A percentile compares a stretch with the other conserved stretches of the same genome.
These are phyloP conservation scores for Tuberolachnus salignus DNA, from an alignment of 2,888 invertebrate genomes.

Conservation along the genomic window DNA sequence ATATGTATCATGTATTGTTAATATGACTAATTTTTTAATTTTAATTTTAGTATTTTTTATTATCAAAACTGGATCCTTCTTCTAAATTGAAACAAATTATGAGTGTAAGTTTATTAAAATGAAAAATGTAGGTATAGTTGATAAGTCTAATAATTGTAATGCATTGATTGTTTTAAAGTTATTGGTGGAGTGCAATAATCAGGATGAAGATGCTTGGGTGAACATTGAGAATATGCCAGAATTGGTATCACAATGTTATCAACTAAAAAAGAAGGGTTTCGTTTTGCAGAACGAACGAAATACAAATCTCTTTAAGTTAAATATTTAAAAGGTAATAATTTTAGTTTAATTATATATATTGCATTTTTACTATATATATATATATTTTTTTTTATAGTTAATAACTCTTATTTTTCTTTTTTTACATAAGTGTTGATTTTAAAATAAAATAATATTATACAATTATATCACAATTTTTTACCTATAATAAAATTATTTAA, in stretches of 20 bases:
- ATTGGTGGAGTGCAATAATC: conserved; percentile 28
- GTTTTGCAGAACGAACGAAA: conserved; percentile 43
- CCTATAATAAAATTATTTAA: no score
- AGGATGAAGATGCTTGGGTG: conserved; percentile 30
- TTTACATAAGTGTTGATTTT: no score
- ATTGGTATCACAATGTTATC: background rate
- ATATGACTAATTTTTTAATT: background rate
- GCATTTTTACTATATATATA: no score
- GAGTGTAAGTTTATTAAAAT: conserved; percentile 33
- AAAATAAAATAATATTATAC: no score
- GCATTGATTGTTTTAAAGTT: conserved; percentile 27
- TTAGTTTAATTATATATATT: no score
- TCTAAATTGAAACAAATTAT: conserved; percentile 35
- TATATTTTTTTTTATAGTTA: no score
- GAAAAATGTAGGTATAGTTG: background rate
- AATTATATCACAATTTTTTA: no score
- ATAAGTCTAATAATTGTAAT: background rate
- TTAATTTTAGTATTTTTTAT: conserved; percentile 36
- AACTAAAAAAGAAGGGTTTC: conserved; percentile 25
- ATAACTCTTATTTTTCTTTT: no score
- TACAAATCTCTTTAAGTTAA: conserved; percentile 41
- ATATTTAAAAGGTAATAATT: no score
- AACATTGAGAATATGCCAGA: conserved; percentile 36
- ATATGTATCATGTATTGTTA: background rate
- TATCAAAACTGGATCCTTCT: conserved; percentile 29